Evolutionary conservation across 2,888 invertebrate species (phyloP).

Genomic region (Cryptosula pallasiana): DNA sequence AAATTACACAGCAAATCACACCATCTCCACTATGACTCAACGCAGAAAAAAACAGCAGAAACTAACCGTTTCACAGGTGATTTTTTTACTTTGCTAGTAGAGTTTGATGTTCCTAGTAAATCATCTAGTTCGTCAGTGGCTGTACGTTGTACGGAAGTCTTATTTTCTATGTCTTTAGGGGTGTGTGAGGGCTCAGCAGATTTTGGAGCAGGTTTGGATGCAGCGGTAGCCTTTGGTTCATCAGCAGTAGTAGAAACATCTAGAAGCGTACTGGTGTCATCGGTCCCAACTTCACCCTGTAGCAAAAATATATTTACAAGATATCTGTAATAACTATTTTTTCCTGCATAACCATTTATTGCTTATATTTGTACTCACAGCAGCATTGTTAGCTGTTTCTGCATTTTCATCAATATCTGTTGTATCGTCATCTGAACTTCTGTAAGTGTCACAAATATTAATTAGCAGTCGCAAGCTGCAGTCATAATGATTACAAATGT

Average conservation of each 20-base stretch:
- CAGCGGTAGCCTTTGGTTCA: not conserved
- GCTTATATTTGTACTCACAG: not conserved
- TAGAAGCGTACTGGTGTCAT: not conserved
- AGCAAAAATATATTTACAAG: not conserved
- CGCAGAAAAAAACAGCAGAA: too few relatives aligned
- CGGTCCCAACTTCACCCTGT: not conserved
- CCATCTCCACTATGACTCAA: too few relatives aligned
- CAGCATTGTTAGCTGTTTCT: not conserved
- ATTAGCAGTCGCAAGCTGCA: too few relatives aligned
- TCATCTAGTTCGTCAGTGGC: not conserved
- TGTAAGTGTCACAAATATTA: too few relatives aligned
- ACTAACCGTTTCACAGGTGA: not conserved
- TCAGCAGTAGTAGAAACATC: not conserved
- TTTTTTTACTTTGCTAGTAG: not conserved
- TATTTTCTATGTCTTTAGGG: not conserved
- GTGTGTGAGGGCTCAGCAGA: not conserved
- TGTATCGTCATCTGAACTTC: constrained; percentile 18
- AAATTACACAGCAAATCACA: too few relatives aligned
- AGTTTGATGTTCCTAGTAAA: not conserved
- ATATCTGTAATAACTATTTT: too few relatives aligned
- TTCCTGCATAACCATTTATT: too few relatives aligned
- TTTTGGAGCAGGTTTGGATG: not conserved
- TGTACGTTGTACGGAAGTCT: not conserved
- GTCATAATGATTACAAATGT: too few relatives aligned
- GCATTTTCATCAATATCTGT: not conserved